Conservation (phyloP, 2,888 invertebrate genomes). For the Tineola bisselliella region DNA sequence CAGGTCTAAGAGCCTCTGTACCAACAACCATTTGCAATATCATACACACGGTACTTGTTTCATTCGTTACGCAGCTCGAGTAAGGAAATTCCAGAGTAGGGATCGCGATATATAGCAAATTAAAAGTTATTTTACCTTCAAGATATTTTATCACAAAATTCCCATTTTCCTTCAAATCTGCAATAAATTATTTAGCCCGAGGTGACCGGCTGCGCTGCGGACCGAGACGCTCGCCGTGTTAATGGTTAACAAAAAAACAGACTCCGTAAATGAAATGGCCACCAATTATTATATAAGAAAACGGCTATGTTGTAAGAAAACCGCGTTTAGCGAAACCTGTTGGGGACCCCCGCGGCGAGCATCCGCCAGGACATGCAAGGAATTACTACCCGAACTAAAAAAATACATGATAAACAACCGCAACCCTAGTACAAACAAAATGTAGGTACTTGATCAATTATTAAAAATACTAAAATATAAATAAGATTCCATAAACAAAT, state of each 20-base stretch:
- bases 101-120: conserved; percentile 8
- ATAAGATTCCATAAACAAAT: too few species aligned
- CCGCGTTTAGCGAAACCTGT: conserved; percentile 13
- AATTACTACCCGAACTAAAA: conserved; percentile 4
- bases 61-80: neutral
- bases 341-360: conserved; percentile 23
- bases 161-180: conserved; percentile 51
- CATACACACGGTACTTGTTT: neutral
- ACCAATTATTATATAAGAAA: conserved; percentile 42
- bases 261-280: conserved; percentile 38
- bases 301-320: conserved; percentile 14
- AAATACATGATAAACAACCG: conserved; percentile 13
- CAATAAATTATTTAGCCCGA: conserved; percentile 47
- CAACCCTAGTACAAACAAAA: conserved; percentile 9
- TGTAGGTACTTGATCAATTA: too few species aligned
- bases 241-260: conserved; percentile 33
- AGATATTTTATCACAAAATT: conserved; percentile 43
- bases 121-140: conserved; percentile 20
- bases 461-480: too few species aligned
- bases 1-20: conserved; percentile 26
- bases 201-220: conserved; percentile 38
- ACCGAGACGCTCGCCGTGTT: conserved; percentile 34
- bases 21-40: neutral
- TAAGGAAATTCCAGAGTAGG: neutral
- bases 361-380: conserved; percentile 20